These are phyloP conservation scores for Drosophila setifemur DNA, from an alignment of 1,140 invertebrate genomes.

Conservation along the genomic window DNA sequence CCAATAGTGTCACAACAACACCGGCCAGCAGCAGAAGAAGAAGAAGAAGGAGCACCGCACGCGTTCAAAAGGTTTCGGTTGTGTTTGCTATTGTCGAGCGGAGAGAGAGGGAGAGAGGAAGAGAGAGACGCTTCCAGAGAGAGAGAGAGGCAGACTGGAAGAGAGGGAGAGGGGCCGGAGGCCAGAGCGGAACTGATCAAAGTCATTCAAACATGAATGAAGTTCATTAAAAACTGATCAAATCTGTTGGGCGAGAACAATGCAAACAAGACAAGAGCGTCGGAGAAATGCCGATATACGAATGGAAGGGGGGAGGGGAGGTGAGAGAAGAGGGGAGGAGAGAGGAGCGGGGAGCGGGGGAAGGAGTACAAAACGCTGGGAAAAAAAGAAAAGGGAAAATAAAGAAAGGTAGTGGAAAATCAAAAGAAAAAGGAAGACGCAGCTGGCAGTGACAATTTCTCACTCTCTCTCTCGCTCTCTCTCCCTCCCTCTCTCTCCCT, in stretches of 20 bases:
- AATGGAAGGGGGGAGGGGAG: background rate
- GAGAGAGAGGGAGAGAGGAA: background rate
- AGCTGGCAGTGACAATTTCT: conserved; percentile 51
- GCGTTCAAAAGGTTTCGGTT: conserved; percentile 70
- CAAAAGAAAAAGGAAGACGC: conserved; percentile 12
- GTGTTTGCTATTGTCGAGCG: conserved; percentile 56
- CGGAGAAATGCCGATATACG: conserved; percentile 64
- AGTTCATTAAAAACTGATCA: conserved; percentile 82
- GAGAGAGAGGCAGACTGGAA: background rate
- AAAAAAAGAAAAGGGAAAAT: conserved; percentile 10
- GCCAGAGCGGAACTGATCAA: conserved; percentile 78
- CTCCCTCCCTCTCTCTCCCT: background rate
- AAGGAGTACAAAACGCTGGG: conserved; percentile 18
- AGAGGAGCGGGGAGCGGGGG: background rate
- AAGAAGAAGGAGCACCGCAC: conserved; percentile 49
- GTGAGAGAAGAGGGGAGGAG: background rate
- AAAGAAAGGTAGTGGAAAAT: conserved; percentile 7
- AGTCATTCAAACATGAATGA: conserved; percentile 82
- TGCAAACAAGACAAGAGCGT: conserved; percentile 67
- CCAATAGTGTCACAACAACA: conserved; percentile 20
- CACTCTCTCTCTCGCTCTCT: conserved; percentile 7
- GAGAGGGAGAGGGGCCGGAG: conserved; percentile 17
- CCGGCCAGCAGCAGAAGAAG: no score
- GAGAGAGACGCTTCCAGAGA: background rate
- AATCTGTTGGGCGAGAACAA: conserved; percentile 79